A percentile compares a stretch with the other conserved stretches of the same genome.
Evolutionary conservation across 2,113 vertebrate genomes (phyloP).

Genomic region (Sapayoa aenigma): DNA sequence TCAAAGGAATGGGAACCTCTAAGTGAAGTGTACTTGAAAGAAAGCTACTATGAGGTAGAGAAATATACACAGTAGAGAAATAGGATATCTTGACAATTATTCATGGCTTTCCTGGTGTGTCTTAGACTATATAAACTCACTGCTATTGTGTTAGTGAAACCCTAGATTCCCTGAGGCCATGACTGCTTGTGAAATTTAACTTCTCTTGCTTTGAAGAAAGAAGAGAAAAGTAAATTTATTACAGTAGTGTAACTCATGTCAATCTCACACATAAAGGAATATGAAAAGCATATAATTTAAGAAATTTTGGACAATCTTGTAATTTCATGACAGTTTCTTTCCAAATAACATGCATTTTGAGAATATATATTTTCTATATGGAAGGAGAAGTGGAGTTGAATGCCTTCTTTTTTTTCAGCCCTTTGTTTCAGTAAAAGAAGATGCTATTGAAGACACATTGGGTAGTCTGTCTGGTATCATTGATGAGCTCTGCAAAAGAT

Average conservation of each 20-base stretch:
- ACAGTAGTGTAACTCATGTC: background rate
- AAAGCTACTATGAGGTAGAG: background rate
- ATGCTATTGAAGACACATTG: background rate
- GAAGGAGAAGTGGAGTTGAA: background rate
- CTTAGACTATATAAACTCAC: background rate
- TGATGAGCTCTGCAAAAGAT: background rate
- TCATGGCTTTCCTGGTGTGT: background rate
- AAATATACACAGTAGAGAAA: background rate
- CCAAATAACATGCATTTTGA: background rate
- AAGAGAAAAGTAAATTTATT: slow-evolving; percentile 5
- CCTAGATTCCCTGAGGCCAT: background rate
- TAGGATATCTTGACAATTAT: slow-evolving; percentile 10
- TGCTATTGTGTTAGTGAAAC: slow-evolving; percentile 35
- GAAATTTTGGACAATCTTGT: background rate
- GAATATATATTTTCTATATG: background rate
- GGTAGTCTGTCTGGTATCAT: background rate
- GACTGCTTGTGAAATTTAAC: background rate
- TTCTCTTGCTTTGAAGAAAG: slow-evolving; percentile 21
- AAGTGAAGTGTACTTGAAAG: background rate
- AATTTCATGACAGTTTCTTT: background rate
- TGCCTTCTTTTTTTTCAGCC: background rate
- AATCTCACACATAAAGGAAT: background rate
- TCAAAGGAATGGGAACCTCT: background rate
- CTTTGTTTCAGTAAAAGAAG: background rate
- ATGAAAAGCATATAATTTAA: background rate